Evolutionary conservation across 2,888 invertebrate species (phyloP), one percentile per base, ranked within the genome.

Genomic region (Leptinotarsa juncta): DNA sequence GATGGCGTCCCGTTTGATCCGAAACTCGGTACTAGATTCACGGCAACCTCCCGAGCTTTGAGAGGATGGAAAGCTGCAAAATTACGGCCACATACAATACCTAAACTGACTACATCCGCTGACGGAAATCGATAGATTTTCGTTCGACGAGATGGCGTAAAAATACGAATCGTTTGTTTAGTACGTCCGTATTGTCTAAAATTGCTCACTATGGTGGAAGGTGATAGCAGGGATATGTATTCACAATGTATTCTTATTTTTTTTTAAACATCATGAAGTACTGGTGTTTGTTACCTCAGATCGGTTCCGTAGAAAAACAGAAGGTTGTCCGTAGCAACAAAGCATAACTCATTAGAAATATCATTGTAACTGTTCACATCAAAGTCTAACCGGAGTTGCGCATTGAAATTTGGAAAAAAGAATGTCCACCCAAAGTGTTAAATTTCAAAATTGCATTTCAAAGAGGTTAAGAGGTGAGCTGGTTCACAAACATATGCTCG

Each of bases 31-130:
- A 57, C 57, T 57, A 57, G 20, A 57, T 57, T 69, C 60, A 73
- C 67, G 69, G 69, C 69, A 65, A 73, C 55, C 53, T 53, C 67
- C 32, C 53, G 42, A 71, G 68, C 74, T 68, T 74, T 67, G 67
- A 67, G 67, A 62, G 55, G 65, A 65, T 73, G 67, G 57, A 73
- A 73, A 69, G 73, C 73, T 73, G 69, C 71, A 73, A 73, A 62
- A 73, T 73, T 69, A 69, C 57, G 50, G 69, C 62, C 65, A 73
- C 73, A 73, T 55, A 73, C 60, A 70, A 67, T 67, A 67, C 67
- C 67, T 62, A 71, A 68, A 68, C 73, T 69, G 55, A 69, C 73
- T 69, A 71, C 65, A 71, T 62, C 65, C 71, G 71, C 71, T 71
- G 71, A 66, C 71, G 65, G 71, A 65, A 71, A 57, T 71, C 71